These are phyloP conservation scores for Itoplectis maculator DNA, from an alignment of 2,888 invertebrate species.

Conservation along the genomic window DNA sequence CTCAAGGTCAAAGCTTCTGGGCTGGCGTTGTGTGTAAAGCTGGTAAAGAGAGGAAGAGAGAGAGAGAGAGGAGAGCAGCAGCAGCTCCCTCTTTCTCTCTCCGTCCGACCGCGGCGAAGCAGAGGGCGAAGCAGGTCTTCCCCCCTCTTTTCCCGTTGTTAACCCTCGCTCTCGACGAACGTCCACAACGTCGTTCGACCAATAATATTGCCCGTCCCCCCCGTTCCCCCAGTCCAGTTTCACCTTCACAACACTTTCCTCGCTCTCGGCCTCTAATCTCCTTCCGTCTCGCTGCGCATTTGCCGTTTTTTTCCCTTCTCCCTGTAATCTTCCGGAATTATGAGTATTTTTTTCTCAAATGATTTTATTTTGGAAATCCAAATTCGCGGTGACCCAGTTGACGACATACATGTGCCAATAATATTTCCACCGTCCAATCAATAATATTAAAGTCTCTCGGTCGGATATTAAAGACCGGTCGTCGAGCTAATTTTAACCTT, in stretches of 20 bases:
- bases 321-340: neutral
- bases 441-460: too few relatives aligned
- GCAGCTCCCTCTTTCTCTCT: conserved; percentile 68
- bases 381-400: too few relatives aligned
- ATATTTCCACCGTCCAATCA: too few relatives aligned
- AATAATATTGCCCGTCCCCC: neutral
- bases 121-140: too few relatives aligned
- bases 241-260: neutral
- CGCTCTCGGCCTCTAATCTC: neutral
- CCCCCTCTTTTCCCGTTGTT: conserved; percentile 40
- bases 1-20: conserved; percentile 76
- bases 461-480: too few relatives aligned
- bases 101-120: too few relatives aligned
- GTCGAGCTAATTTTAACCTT: too few relatives aligned
- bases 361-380: too few relatives aligned
- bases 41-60: conserved; percentile 28
- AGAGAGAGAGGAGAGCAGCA: conserved; percentile 22
- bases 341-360: neutral
- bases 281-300: neutral
- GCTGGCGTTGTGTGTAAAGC: conserved; percentile 65
- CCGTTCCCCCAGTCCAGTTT: neutral
- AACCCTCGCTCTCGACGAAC: conserved; percentile 31
- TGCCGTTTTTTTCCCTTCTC: neutral
- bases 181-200: too few relatives aligned
- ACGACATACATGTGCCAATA: too few relatives aligned